Evolutionary conservation across 1,140 invertebrate species (phyloP).

Genomic region (Aporrectodea caliginosa): DNA sequence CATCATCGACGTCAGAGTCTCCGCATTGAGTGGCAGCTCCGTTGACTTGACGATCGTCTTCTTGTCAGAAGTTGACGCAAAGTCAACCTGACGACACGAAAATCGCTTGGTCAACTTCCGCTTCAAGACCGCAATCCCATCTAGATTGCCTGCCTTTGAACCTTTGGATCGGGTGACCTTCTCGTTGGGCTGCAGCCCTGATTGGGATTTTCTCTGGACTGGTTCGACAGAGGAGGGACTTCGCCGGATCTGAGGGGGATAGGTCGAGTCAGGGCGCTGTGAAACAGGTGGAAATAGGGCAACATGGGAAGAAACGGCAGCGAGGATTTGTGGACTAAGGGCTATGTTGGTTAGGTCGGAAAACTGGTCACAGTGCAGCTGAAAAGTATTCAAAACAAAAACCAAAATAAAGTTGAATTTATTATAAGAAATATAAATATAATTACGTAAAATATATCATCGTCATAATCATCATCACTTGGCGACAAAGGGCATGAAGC

Average conservation of each 20-base stretch:
- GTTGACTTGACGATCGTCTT: not conserved
- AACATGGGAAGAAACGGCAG: slow-evolving; percentile 38
- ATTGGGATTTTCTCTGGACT: not conserved
- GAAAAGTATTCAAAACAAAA: no score
- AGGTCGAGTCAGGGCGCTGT: slow-evolving; percentile 34
- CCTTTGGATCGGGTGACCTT: not conserved
- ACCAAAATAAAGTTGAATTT: no score
- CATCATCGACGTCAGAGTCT: not conserved
- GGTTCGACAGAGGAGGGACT: not conserved
- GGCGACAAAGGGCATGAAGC: no score
- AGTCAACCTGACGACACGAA: not conserved
- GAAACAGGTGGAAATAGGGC: slow-evolving; percentile 40
- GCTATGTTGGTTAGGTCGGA: not conserved
- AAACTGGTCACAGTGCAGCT: not conserved
- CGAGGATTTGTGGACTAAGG: slow-evolving; percentile 38
- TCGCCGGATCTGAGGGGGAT: not conserved
- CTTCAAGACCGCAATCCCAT: not conserved
- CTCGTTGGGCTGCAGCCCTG: not conserved
- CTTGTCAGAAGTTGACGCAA: not conserved
- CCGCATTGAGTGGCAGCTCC: not conserved
- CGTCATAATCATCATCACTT: no score
- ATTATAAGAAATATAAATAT: no score
- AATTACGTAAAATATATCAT: no score
- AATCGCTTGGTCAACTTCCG: not conserved
- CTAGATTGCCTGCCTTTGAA: not conserved